These are phyloP conservation scores for Pampus argenteus DNA, from an alignment of 2,797 vertebrate genomes.

Conservation along the genomic window DNA sequence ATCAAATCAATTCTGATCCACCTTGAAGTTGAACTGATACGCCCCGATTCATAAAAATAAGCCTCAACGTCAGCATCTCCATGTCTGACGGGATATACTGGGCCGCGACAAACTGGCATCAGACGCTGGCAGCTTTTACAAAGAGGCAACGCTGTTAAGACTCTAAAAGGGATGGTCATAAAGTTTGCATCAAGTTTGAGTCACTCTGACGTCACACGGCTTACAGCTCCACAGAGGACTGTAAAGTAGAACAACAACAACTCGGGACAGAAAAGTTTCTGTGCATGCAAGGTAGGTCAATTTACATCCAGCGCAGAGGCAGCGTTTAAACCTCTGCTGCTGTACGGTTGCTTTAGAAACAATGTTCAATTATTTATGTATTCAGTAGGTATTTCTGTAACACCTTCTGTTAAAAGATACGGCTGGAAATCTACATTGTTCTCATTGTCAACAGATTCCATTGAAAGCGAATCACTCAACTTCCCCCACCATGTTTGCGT, in stretches of 20 bases:
- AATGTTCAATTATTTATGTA: no score
- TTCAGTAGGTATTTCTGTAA: no score
- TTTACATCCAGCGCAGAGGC: background rate
- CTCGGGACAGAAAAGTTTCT: background rate
- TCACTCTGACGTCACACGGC: conserved; percentile 39
- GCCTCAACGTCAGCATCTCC: background rate
- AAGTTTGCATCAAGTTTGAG: conserved; percentile 19
- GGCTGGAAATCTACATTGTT: no score
- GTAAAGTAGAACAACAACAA: no score
- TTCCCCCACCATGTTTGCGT: no score
- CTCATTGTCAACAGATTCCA: no score
- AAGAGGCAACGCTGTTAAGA: background rate
- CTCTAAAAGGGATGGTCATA: background rate
- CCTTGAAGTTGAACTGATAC: conserved; percentile 30
- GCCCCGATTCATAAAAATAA: conserved; percentile 19
- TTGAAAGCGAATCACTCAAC: no score
- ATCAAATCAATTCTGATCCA: conserved; percentile 22
- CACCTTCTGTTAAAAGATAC: no score
- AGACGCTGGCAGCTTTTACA: conserved; percentile 4
- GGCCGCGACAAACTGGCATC: conserved; percentile 14
- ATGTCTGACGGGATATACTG: conserved; percentile 1
- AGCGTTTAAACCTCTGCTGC: background rate
- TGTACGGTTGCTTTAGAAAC: no score
- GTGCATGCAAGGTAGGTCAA: background rate
- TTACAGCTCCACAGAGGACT: no score